Evolutionary conservation across 2,113 vertebrate species (phyloP).

Genomic region (Aplodontia rufa): DNA sequence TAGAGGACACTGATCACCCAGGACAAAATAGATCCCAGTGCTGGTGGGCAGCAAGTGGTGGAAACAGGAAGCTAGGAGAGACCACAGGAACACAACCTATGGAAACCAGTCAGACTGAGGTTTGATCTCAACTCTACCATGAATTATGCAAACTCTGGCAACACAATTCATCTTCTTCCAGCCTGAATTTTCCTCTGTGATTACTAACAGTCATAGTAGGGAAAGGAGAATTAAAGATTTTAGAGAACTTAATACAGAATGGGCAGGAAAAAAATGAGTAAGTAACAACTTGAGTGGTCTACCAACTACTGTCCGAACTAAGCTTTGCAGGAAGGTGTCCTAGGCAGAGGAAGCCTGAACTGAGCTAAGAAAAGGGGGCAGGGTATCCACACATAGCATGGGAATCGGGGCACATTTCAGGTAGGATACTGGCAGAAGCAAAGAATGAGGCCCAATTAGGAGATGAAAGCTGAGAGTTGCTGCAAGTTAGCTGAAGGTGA

Average conservation of each 20-base stretch:
- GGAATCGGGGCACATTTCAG: not conserved
- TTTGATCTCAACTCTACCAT: not conserved
- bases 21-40: not conserved
- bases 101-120: not conserved
- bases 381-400: rapidly evolving
- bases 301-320: not conserved
- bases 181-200: not conserved
- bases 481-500: not conserved
- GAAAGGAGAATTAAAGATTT: not conserved
- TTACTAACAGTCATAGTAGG: not conserved
- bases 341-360: not conserved
- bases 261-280: not conserved
- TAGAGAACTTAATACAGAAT: not conserved
- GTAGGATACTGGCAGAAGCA: rapidly evolving
- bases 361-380: not conserved
- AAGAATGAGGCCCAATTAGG: not conserved
- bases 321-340: not conserved
- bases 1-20: not conserved
- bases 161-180: not conserved
- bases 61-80: rapidly evolving
- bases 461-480: not conserved
- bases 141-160: not conserved
- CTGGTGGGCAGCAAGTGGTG: not conserved
- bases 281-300: not conserved
- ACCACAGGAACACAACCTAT: not conserved